Conservation (phyloP, 2,113 vertebrate species). For the Enhydra lutris region DNA sequence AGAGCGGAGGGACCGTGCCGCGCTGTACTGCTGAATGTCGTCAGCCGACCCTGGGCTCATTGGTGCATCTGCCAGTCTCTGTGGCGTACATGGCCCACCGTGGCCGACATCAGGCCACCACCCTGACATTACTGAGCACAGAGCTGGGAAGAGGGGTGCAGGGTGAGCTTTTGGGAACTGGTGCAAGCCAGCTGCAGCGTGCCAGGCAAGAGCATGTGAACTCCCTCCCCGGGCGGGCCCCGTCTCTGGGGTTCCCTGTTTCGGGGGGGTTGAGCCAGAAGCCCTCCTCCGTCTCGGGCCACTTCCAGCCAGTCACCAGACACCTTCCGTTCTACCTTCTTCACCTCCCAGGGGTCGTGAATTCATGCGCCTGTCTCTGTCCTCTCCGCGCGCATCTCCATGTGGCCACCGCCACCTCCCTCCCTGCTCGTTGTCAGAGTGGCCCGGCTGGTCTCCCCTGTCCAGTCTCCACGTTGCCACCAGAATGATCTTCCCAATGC, state of each 20-base stretch:
- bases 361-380: too few species aligned
- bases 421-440: rapidly evolving
- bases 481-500: background rate
- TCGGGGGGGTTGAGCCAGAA: background rate
- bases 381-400: background rate
- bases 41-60: rapidly evolving
- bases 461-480: background rate
- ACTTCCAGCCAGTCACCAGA: background rate
- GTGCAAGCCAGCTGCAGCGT: background rate
- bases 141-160: background rate
- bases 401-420: background rate
- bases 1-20: rapidly evolving
- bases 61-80: background rate
- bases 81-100: rapidly evolving
- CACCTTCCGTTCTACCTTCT: background rate
- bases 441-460: background rate
- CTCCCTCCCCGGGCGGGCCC: background rate
- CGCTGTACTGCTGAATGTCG: background rate
- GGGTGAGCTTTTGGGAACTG: rapidly evolving
- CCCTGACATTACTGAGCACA: background rate
- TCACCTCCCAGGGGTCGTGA: background rate
- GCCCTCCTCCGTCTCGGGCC: background rate
- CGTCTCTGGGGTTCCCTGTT: background rate
- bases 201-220: rapidly evolving
- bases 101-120: background rate